Base-by-base conservation (phyloP, 2,888 invertebrate species). In the Orthosia gothica region DNA sequence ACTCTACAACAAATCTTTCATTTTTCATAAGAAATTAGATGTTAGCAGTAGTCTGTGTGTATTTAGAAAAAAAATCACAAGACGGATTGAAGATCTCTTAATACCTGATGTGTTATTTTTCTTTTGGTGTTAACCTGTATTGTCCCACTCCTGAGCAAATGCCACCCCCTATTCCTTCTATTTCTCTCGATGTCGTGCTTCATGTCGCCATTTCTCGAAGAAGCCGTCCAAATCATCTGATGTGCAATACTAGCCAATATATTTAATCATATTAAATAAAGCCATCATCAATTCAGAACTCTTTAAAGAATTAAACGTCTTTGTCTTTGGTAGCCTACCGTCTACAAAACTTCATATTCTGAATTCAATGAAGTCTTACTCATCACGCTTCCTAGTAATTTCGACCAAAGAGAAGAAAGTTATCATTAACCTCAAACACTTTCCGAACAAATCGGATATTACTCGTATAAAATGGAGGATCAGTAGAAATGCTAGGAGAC, bases 261-360 rank as follows among this genome's bases (percentile, higher is more conserved):
- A 16, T 18, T 11, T 11, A 67, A 15, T 13, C 40, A 18, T 4
- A 52, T 45, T 7, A 23, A 69, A 45, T 69, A 45, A 72, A 26
- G 49, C 23, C 45, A n/a, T 1, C 26, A n/a, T 45, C 18, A 20
- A 40, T 11, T 18, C 13, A 45, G 9, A 78, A 45, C 26, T 67
- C 2, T 40, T 26, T 64, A 61, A 61, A 64, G 20, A 55, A 63
- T 12, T 52, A 4, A 15, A 50, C 40, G 50, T 5, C n/a, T 55
- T 50, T 45, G 54, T 13, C 26, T 45, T 62, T 54, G n/a, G 47
- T 63, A n/a, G 32, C 32, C 26, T n/a, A n/a, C 57, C 69, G 63
- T 59, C 26, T 49, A 20, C 62, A 49, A 52, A 67, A 69, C 80
- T 76, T 32, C 58, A 32, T 76, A 76, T 80, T 59, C 62, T 62